These are phyloP conservation scores for Aythya baeri DNA, from an alignment of 2,113 vertebrate species.

Conservation along the genomic window DNA sequence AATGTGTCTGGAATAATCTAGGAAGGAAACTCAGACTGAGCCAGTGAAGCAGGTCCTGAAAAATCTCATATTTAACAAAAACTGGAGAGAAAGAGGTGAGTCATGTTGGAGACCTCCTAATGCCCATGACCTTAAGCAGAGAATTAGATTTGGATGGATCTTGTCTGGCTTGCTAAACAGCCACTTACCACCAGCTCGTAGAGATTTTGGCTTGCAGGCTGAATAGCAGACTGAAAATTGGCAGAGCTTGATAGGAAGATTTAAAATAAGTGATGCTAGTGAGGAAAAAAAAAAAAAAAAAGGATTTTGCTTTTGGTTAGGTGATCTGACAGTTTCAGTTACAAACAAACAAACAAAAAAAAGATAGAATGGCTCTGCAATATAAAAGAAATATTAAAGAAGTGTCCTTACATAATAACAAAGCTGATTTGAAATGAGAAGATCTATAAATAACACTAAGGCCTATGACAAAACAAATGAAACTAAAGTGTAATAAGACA, in stretches of 20 bases:
- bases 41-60: background rate
- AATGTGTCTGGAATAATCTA: background rate
- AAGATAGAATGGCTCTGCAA: background rate
- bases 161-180: background rate
- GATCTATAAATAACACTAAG: background rate
- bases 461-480: background rate
- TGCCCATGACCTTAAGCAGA: background rate
- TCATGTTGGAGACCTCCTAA: background rate
- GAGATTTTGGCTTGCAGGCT: background rate
- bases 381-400: background rate
- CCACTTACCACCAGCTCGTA: background rate
- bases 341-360: background rate
- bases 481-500: background rate
- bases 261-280: background rate
- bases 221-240: background rate
- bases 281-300: background rate
- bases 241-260: background rate
- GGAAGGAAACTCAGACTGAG: background rate
- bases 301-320: background rate
- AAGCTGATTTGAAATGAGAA: background rate
- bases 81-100: background rate
- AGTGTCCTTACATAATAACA: background rate
- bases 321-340: background rate
- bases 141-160: slow-evolving; percentile 40
- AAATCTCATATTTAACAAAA: background rate